Percentiles rank a stretch among this genome's conserved stretches.
phyloP scores from a whole-genome alignment of 2,888 invertebrate genomes.

The Cenopis cana region DNA sequence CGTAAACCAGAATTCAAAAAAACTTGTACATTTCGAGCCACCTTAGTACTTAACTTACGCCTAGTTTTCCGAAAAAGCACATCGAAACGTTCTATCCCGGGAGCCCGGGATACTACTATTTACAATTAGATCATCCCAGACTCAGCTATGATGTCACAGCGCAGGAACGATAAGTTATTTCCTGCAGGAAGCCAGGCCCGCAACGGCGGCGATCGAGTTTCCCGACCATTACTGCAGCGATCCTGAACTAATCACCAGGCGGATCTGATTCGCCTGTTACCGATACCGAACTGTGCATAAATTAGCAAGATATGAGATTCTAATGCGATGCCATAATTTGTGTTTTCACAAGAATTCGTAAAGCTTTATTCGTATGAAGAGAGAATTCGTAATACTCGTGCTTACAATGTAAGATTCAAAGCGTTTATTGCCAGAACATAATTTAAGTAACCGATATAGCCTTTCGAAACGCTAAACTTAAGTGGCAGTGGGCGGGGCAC shows the following conservation, averaged over 20 bases:
- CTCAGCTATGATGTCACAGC: neutral
- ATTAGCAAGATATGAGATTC: neutral
- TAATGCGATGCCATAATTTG: neutral
- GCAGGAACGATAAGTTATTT: constrained; percentile 14
- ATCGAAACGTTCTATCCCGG: neutral
- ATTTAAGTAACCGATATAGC: no score
- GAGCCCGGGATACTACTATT: neutral
- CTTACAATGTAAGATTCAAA: no score
- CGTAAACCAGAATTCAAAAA: no score
- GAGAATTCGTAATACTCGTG: no score
- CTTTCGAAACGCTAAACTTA: no score
- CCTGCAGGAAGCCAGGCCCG: constrained; percentile 4
- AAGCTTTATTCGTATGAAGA: neutral
- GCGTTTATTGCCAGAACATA: no score
- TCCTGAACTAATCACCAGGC: constrained; percentile 1
- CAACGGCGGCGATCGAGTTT: constrained; percentile 15
- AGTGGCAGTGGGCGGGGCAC: no score
- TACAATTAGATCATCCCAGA: neutral
- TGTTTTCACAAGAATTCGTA: neutral
- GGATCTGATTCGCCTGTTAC: neutral
- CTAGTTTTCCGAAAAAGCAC: neutral
- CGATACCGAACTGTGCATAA: neutral
- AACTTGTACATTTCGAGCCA: no score
- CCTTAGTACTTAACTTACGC: no score
- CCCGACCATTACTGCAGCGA: constrained; percentile 17